phyloP scores from a whole-genome alignment of 1,140 invertebrate genomes.

The Aphidius ervi region DNA sequence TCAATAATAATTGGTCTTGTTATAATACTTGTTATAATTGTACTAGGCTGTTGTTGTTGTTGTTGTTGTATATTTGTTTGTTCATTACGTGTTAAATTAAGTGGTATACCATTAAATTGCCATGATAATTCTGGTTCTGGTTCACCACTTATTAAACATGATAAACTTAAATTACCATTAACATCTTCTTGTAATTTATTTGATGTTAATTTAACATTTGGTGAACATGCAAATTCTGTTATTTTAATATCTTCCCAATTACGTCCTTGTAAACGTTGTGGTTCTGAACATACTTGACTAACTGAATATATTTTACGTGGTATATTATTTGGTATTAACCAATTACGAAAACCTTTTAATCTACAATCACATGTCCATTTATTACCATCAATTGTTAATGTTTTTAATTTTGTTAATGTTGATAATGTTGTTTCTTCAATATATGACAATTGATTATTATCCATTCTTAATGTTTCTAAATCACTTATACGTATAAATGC shows the following conservation, averaged over 20 bases:
- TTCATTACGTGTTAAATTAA: slow-evolving; percentile 47
- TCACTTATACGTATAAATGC: slow-evolving; percentile 65
- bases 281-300: slow-evolving; percentile 62
- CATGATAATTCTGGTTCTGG: slow-evolving; percentile 79
- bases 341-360: slow-evolving; percentile 73
- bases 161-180: slow-evolving; percentile 73
- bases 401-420: slow-evolving; percentile 67
- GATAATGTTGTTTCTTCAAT: slow-evolving; percentile 64
- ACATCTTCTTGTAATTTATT: slow-evolving; percentile 65
- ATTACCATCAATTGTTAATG: slow-evolving; percentile 76
- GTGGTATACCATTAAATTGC: slow-evolving; percentile 70
- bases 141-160: slow-evolving; percentile 76
- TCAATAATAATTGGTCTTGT: slow-evolving; percentile 21
- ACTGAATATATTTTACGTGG: slow-evolving; percentile 64
- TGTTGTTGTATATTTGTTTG: slow-evolving; percentile 11
- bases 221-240: slow-evolving; percentile 70
- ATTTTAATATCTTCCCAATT: slow-evolving; percentile 65
- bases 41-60: slow-evolving; percentile 22
- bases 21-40: slow-evolving; percentile 9
- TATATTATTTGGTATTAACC: slow-evolving; percentile 60
- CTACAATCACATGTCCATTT: slow-evolving; percentile 86
- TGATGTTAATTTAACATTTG: slow-evolving; percentile 60
- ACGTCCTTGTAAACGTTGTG: slow-evolving; percentile 56
- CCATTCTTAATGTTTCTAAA: slow-evolving; percentile 68
- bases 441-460: slow-evolving; percentile 64